Conservation (phyloP, 2,888 invertebrate species). For the Xestobium rufovillosum region DNA sequence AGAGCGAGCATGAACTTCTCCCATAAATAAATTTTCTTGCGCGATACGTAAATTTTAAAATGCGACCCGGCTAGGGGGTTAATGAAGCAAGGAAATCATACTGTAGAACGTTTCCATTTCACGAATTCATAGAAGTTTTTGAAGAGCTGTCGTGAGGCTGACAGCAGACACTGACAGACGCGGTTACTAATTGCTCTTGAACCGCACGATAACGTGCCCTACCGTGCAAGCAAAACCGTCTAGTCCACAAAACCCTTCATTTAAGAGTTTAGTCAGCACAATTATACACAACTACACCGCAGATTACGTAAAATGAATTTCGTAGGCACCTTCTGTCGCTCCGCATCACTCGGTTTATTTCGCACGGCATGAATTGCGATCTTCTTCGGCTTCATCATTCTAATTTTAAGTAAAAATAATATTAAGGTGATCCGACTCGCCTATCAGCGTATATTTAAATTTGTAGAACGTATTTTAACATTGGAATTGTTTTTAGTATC, state of each 20-base stretch:
- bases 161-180: constrained; percentile 22
- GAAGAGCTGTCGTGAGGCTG: constrained; percentile 22
- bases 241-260: constrained; percentile 5
- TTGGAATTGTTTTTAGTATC: no score
- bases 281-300: constrained; percentile 3
- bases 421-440: no score
- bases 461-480: no score
- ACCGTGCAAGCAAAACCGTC: constrained; percentile 7
- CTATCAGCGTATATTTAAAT: no score
- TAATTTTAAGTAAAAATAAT: no score
- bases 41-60: no score
- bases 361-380: no score
- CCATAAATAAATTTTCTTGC: no score
- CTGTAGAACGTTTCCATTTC: constrained; percentile 1
- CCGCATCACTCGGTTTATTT: no score
- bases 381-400: no score
- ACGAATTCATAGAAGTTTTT: constrained; percentile 21
- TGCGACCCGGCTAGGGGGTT: constrained; percentile 20
- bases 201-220: constrained; percentile 21
- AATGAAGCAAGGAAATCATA: constrained; percentile 28
- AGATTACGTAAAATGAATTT: constrained; percentile 2
- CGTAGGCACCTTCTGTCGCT: no score
- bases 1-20: no score
- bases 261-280: constrained; percentile 3
- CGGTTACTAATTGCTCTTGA: constrained; percentile 25